phyloP scores from a whole-genome alignment of 2,888 invertebrate species.

The Arrhopalites spinosus region DNA sequence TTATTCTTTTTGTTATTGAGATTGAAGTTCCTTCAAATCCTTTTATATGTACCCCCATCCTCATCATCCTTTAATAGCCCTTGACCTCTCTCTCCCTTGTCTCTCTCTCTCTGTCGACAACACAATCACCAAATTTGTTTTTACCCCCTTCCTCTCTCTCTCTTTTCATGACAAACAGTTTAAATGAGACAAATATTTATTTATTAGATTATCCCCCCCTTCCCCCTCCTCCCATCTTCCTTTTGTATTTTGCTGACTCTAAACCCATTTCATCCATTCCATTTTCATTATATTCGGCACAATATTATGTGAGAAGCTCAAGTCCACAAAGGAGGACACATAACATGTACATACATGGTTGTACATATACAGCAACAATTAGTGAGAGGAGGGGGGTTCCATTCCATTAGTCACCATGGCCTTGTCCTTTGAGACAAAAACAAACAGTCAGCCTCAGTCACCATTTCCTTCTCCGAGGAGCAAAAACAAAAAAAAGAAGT shows the following conservation, averaged over 20 bases:
- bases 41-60: background rate
- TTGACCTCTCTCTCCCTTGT: background rate
- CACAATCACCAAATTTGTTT: background rate
- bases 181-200: slow-evolving; percentile 6
- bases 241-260: background rate
- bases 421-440: slow-evolving; percentile 8
- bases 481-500: background rate
- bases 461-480: background rate
- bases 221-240: background rate
- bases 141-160: background rate
- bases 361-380: no score
- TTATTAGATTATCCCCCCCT: background rate
- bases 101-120: background rate
- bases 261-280: background rate
- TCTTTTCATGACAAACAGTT: no score
- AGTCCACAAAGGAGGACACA: background rate
- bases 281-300: background rate
- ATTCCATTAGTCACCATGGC: background rate
- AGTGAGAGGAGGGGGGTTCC: no score
- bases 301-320: background rate
- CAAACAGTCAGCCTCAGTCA: background rate
- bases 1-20: background rate
- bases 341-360: no score
- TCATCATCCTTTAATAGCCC: background rate
- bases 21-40: background rate